Percentiles rank a stretch among this genome's conserved stretches.
phyloP scores from a whole-genome alignment of 1,140 invertebrate genomes.

The Caerostris extrusa region DNA sequence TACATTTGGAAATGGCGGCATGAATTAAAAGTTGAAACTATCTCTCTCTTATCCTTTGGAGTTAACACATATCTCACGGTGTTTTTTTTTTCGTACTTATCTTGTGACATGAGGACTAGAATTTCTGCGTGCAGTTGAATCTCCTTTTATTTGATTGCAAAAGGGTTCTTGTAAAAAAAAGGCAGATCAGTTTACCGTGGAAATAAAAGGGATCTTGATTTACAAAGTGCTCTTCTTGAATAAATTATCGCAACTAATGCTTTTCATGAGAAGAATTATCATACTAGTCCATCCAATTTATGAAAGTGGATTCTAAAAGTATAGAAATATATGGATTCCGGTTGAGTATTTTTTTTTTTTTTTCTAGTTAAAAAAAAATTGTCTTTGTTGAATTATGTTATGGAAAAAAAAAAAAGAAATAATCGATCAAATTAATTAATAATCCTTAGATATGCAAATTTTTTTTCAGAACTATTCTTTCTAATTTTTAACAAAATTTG shows the following conservation, averaged over 20 bases:
- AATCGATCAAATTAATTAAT: too few relatives aligned
- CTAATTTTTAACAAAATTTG: too few relatives aligned
- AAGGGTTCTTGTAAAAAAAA: background rate
- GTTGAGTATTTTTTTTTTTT: too few relatives aligned
- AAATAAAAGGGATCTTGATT: background rate
- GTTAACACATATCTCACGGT: slow-evolving; percentile 18
- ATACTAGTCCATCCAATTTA: too few relatives aligned
- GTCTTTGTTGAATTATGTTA: too few relatives aligned
- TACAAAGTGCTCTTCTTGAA: background rate
- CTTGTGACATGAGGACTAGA: slow-evolving; percentile 36
- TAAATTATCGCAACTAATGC: background rate
- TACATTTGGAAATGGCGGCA: background rate
- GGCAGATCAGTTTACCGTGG: background rate
- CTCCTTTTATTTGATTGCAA: background rate
- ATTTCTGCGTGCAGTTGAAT: background rate
- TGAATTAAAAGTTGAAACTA: slow-evolving; percentile 34
- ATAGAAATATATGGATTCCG: too few relatives aligned
- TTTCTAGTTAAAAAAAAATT: too few relatives aligned
- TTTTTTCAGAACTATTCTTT: too few relatives aligned
- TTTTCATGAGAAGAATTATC: too few relatives aligned
- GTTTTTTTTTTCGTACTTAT: slow-evolving; percentile 33
- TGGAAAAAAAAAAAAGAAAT: too few relatives aligned
- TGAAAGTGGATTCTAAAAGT: too few relatives aligned
- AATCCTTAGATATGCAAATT: too few relatives aligned
- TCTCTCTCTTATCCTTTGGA: background rate